Evolutionary conservation across 2,888 invertebrate genomes (phyloP).

Genomic region (Lepidocyrtinus sp.): DNA sequence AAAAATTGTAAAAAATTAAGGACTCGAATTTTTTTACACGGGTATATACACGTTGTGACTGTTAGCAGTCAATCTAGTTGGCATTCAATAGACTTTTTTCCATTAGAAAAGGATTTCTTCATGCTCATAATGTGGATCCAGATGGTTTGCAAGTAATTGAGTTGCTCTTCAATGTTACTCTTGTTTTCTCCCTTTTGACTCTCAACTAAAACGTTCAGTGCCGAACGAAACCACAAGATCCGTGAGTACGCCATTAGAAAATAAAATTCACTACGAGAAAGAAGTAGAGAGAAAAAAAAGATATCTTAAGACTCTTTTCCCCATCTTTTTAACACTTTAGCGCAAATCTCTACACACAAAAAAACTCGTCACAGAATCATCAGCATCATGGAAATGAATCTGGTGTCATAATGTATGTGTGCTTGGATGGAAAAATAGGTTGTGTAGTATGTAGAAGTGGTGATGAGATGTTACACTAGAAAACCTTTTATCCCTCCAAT

Average conservation of each 20-base stretch:
- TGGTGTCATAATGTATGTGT: slow-evolving; percentile 59
- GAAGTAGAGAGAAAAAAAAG: slow-evolving; percentile 35
- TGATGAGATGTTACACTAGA: slow-evolving; percentile 50
- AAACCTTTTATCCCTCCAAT: slow-evolving; percentile 62
- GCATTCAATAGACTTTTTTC: slow-evolving; percentile 70
- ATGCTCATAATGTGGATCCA: slow-evolving; percentile 67
- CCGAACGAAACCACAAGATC: background rate
- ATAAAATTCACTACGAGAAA: slow-evolving; percentile 36
- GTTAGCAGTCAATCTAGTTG: slow-evolving; percentile 66
- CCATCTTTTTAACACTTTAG: slow-evolving; percentile 52
- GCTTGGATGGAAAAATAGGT: slow-evolving; percentile 51
- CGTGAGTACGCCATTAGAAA: slow-evolving; percentile 37
- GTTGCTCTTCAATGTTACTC: slow-evolving; percentile 63
- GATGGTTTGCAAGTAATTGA: slow-evolving; percentile 70
- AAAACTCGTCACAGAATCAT: slow-evolving; percentile 37
- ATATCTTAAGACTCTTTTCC: slow-evolving; percentile 55
- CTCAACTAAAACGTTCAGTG: slow-evolving; percentile 50
- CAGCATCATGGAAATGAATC: slow-evolving; percentile 48
- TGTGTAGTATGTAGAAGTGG: slow-evolving; percentile 38
- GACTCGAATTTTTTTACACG: slow-evolving; percentile 22
- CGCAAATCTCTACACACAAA: slow-evolving; percentile 56
- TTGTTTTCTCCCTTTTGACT: slow-evolving; percentile 62
- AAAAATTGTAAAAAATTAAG: slow-evolving; percentile 44
- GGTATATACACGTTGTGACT: slow-evolving; percentile 33
- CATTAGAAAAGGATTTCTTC: slow-evolving; percentile 70